Base-by-base conservation (phyloP, 2,888 invertebrate species). In the Globia sparganii region DNA sequence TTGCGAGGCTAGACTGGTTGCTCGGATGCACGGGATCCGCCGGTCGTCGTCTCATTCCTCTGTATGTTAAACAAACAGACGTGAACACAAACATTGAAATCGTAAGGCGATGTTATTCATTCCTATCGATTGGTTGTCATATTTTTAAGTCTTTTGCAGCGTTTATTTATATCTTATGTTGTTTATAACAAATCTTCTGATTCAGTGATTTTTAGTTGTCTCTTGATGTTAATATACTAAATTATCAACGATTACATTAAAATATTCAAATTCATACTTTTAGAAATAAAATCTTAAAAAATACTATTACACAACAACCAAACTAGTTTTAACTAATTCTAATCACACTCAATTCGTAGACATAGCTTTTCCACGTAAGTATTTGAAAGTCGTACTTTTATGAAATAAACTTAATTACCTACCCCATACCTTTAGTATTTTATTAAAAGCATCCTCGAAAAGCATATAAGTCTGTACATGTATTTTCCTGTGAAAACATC, bases 41-140 rank as follows among this genome's bases (percentile, higher is more conserved):
- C 90, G 90, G 90, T 89, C 89, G 90, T 86, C 90, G 88, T 90
- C 91, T 90, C 92, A 91, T 93, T 90, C 90, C 91, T 88, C 88
- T 88, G 91, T 92, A 92, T 92, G 92, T 92, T 93, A 93, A 93
- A 92, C 92, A 95, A 95, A 94, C 93, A 94, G 87, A 90, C 86
- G 86, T 85, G 90, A 86, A 89, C 88, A 91, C 93, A 95, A 94
- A 95, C 93, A 95, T 93, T 92, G 93, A 92, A 92, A 93, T 93
- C 92, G 93, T 90, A 92, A 88, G 89, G 90, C 89, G 80, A 87
- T 93, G 91, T 93, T 93, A 93, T 94, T 92, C 94, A 93, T 94
- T 93, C 91, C 90, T 93, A 91, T 92, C 92, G 91, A 90, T 92
- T 90, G 90, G 88, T 89, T 89, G 90, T 89, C 88, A 87, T 89